These are phyloP conservation scores for Cliona cf. orientalis DNA, from an alignment of 37 sponge, comb jelly and placozoan genomes.

Conservation along the genomic window DNA sequence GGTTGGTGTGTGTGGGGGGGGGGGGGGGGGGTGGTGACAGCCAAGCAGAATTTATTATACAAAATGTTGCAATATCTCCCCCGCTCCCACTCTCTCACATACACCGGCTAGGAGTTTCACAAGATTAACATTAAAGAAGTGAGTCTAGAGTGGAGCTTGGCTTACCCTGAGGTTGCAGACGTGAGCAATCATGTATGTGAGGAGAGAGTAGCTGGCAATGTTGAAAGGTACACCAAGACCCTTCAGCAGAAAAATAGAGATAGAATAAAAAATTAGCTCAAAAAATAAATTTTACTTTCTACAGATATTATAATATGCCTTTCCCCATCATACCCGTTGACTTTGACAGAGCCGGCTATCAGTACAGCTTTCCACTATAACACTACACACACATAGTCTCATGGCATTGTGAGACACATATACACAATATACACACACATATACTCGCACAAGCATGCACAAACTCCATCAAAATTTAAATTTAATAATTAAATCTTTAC, in stretches of 20 bases:
- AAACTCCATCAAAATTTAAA: background rate
- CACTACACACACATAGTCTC: background rate
- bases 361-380: background rate
- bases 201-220: slow-evolving; percentile 95
- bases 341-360: background rate
- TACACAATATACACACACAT: background rate
- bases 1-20: no score
- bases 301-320: background rate
- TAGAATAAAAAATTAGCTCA: background rate
- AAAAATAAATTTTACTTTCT: background rate
- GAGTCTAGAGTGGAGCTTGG: background rate
- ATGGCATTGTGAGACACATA: background rate
- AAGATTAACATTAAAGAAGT: background rate
- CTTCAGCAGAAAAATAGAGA: slow-evolving; percentile 29
- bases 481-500: no score
- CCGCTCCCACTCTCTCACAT: background rate
- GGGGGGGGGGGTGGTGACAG: no score
- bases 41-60: no score
- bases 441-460: background rate
- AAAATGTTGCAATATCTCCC: background rate
- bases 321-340: background rate
- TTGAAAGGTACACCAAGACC: slow-evolving; percentile 99
- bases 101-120: no score
- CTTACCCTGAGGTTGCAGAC: slow-evolving; percentile 84
- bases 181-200: slow-evolving; percentile 98